Percentiles rank a stretch among this genome's conserved stretches.
Evolutionary conservation across 2,113 vertebrate species (phyloP).

Genomic region (Mustelus asterias): DNA sequence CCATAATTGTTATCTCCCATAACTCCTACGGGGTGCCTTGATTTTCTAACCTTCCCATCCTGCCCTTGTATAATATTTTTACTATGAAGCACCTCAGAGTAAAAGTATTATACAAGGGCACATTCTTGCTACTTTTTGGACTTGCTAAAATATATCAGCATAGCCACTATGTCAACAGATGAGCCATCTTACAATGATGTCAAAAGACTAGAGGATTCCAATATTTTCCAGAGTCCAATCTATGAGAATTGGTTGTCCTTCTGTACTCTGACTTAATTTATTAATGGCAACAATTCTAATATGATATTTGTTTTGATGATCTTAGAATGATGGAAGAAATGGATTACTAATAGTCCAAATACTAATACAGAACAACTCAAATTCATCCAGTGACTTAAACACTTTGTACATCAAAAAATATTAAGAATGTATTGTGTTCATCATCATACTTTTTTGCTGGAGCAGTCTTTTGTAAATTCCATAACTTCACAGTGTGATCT

Average conservation of each 20-base stretch:
- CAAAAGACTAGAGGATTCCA: not conserved
- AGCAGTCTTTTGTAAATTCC: conserved; percentile 97
- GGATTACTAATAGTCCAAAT: not conserved
- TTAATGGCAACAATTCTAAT: not conserved
- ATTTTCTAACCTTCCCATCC: not conserved
- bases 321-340: not conserved
- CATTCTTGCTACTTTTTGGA: not conserved
- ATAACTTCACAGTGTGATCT: conserved; percentile 97
- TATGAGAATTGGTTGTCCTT: not conserved
- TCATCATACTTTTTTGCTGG: conserved; percentile 84
- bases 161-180: not conserved
- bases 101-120: not conserved
- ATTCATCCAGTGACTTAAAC: not conserved
- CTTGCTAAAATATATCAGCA: not conserved
- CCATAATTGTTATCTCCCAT: not conserved
- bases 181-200: not conserved
- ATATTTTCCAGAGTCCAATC: no score
- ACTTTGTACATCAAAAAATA: not conserved
- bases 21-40: not conserved
- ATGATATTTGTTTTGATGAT: not conserved
- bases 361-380: not conserved
- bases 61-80: not conserved
- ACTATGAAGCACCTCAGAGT: not conserved
- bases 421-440: not conserved
- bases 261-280: not conserved